These are phyloP conservation scores for Stenurella melanura DNA, from an alignment of 2,888 invertebrate genomes.

Conservation along the genomic window DNA sequence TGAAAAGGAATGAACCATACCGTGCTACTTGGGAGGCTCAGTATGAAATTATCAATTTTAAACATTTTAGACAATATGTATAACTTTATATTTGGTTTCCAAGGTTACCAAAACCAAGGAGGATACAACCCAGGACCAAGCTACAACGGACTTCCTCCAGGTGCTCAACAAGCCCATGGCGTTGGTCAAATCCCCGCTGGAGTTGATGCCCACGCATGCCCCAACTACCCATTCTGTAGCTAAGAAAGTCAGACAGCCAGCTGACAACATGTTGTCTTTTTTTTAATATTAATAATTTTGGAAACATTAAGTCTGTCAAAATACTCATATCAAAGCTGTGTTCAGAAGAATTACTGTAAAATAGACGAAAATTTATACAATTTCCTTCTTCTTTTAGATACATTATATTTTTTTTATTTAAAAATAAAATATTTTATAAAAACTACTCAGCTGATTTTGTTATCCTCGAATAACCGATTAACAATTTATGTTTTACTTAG, in stretches of 20 bases:
- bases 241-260: conserved; percentile 58
- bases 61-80: not conserved
- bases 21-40: too few relatives aligned
- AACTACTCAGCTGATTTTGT: not conserved
- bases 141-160: conserved; percentile 58
- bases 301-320: conserved; percentile 29
- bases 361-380: conserved; percentile 7
- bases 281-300: conserved; percentile 31
- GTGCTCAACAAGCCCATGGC: conserved; percentile 54
- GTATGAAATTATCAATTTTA: too few relatives aligned
- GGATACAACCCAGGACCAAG: conserved; percentile 53
- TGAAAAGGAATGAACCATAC: too few relatives aligned
- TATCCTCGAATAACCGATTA: not conserved
- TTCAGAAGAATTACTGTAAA: conserved; percentile 24
- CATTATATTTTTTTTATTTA: conserved; percentile 22
- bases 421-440: conserved; percentile 34
- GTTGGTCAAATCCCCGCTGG: conserved; percentile 70
- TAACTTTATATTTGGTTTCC: not conserved
- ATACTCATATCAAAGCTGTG: conserved; percentile 29
- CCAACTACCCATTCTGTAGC: conserved; percentile 72
- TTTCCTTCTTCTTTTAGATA: conserved; percentile 3
- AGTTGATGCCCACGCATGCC: conserved; percentile 70
- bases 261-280: conserved; percentile 63
- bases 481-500: too few relatives aligned
- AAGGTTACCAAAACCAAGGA: conserved; percentile 39